Evolutionary conservation across 2,797 vertebrate genomes (phyloP), one percentile per base, ranked within the genome.

Genomic region (Otolemur crassicaudatus): DNA sequence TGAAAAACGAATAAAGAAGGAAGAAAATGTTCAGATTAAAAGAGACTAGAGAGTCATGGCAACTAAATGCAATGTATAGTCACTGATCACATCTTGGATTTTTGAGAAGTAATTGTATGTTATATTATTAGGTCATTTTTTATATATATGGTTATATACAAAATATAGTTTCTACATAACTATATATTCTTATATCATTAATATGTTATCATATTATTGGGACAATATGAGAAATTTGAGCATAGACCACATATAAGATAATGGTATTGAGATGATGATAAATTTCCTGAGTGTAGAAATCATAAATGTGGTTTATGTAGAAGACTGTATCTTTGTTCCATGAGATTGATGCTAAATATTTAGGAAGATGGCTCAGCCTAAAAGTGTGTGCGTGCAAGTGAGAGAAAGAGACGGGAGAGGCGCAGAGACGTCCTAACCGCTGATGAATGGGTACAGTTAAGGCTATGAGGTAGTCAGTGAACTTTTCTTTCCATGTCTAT

Each of bases 201-300:
- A n/a, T 53, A 77, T n/a, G 53, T 79, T 31, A n/a, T 79, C n/a
- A 79, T 34, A 79, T 34, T 80, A 83, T 69, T 80, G 63, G 29
- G 40, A 81, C 19, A 49, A 53, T 94, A 70, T 13, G 40, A 82
- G 69, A 87, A 75, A 76, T 80, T 12, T 84, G 87, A 94, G 46
- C 67, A 81, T 12, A 73, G 27, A 63, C 14, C 22, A 6, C 16
- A 56, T 49, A 60, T 89, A 65, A 91, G 27, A 90, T 72, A n/a
- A 76, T 4, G 70, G 22, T 56, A 63, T 5, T 84, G 65, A 77
- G 25, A 31, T 58, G 76, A 25, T 12, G 56, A 75, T 89, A 79
- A 75, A 75, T 79, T 95, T 94, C 34, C 76, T 37, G n/a, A 92
- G 5, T 87, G 37, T 84, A 7, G 37, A 94, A 94, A 95, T 90